A percentile compares a stretch with the other conserved stretches of the same genome.
Conservation (phyloP, 2,797 vertebrate species). For the Danio kyathit region DNA sequence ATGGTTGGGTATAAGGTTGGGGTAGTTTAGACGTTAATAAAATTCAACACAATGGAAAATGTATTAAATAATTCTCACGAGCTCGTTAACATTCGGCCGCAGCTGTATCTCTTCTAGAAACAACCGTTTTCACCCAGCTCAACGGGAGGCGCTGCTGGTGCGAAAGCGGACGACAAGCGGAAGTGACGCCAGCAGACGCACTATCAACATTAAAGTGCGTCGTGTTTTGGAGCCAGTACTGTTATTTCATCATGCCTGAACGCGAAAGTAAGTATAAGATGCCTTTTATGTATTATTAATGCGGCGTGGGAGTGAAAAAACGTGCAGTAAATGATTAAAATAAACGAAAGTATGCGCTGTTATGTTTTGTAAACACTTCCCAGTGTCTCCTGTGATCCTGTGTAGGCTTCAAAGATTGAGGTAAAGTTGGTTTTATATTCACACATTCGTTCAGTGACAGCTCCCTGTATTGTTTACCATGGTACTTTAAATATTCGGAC, state of each 20-base stretch:
- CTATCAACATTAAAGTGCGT: neutral
- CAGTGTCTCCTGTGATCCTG: neutral
- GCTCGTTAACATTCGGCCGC: too few species aligned
- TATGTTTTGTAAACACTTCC: neutral
- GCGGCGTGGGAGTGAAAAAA: neutral
- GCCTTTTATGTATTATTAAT: neutral
- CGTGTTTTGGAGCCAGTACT: neutral
- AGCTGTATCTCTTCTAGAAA: too few species aligned
- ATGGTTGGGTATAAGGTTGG: too few species aligned
- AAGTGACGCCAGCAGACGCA: neutral
- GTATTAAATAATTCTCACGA: too few species aligned
- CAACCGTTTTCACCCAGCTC: neutral
- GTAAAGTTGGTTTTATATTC: too few species aligned
- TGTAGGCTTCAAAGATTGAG: too few species aligned
- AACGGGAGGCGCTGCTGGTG: slow-evolving; percentile 10
- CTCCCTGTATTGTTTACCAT: too few species aligned
- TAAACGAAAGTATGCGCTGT: neutral
- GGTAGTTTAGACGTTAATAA: too few species aligned
- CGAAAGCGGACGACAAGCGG: neutral
- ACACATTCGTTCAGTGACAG: too few species aligned
- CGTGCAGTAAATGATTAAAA: too few species aligned
- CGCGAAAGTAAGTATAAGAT: slow-evolving; percentile 50
- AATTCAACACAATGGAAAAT: too few species aligned
- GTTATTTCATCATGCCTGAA: slow-evolving; percentile 44
- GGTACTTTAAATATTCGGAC: too few species aligned